Evolutionary conservation across 2,797 vertebrate species (phyloP).

Genomic region (Anolis apletophallus): DNA sequence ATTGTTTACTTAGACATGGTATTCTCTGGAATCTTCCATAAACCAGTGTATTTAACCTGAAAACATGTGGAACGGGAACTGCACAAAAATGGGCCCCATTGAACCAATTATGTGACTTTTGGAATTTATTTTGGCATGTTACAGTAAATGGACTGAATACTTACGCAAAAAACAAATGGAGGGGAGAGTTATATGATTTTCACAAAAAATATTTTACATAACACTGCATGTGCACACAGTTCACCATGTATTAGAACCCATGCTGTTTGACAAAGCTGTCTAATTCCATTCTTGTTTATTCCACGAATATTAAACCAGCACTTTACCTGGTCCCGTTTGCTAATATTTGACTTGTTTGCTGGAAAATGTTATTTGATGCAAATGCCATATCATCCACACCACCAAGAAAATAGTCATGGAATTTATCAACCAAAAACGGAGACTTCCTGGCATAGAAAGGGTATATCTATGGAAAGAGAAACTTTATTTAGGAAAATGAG

Average conservation of each 20-base stretch:
- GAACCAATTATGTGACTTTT: no score
- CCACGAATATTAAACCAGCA: not conserved
- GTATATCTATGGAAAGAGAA: slow-evolving; percentile 74
- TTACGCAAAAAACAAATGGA: no score
- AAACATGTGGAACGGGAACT: no score
- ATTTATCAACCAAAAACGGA: slow-evolving; percentile 81
- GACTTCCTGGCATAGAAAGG: slow-evolving; percentile 77
- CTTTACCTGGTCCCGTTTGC: slow-evolving; percentile 79
- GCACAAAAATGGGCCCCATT: no score
- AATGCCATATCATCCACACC: slow-evolving; percentile 83
- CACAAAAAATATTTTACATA: no score
- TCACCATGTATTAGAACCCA: not conserved
- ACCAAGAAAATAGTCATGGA: slow-evolving; percentile 83
- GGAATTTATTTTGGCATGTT: no score
- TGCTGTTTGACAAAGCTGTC: not conserved
- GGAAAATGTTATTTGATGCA: slow-evolving; percentile 81
- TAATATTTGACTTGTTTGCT: slow-evolving; percentile 75
- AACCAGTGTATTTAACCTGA: no score
- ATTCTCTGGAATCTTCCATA: no score
- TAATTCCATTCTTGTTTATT: not conserved
- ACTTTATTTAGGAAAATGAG: not conserved
- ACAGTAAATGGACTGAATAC: no score
- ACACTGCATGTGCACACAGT: not conserved
- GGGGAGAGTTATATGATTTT: no score
- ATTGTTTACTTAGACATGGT: no score